A percentile compares a stretch with the other conserved stretches of the same genome.
Evolutionary conservation across 2,797 vertebrate species (phyloP).

Genomic region (Danionella dracula): DNA sequence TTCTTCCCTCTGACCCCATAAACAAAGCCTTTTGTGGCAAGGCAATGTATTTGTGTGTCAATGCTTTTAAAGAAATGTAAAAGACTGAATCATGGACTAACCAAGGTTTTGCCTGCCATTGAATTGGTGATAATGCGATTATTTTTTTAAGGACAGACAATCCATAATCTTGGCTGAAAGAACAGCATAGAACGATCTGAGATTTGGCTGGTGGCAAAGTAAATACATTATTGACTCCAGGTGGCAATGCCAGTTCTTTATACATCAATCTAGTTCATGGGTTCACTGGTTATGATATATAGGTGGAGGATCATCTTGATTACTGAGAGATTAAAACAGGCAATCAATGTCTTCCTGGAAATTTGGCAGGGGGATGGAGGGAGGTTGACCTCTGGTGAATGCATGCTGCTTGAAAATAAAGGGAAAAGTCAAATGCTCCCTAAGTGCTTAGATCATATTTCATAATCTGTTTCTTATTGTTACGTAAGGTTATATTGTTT

Average conservation of each 20-base stretch:
- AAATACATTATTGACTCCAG: constrained; percentile 33
- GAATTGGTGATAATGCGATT: constrained; percentile 8
- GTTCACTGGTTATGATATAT: constrained; percentile 5
- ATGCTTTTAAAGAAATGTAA: constrained; percentile 29
- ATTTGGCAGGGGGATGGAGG: not conserved
- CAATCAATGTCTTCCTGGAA: constrained; percentile 16
- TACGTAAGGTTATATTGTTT: constrained; percentile 61
- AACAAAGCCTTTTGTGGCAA: constrained; percentile 14
- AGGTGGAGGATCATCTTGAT: constrained; percentile 32
- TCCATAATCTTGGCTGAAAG: constrained; percentile 26
- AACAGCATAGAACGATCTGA: constrained; percentile 17
- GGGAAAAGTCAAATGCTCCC: constrained; percentile 13
- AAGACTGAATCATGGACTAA: not conserved
- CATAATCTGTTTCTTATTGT: constrained; percentile 50
- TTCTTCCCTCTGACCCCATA: not conserved
- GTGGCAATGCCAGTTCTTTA: constrained; percentile 26
- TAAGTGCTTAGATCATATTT: not conserved
- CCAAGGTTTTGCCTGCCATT: not conserved
- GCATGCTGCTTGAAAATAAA: constrained; percentile 8
- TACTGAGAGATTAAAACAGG: constrained; percentile 12
- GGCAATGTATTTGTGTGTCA: constrained; percentile 17
- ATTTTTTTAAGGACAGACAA: constrained; percentile 8
- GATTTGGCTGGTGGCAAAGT: constrained; percentile 28
- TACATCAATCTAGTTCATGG: constrained; percentile 1
- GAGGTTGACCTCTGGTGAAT: not conserved